Evolutionary conservation across 53 echinoderm and acorn worm species (phyloP), one percentile per base, ranked within the genome.

Genomic region (Hippasteria phrygiana): DNA sequence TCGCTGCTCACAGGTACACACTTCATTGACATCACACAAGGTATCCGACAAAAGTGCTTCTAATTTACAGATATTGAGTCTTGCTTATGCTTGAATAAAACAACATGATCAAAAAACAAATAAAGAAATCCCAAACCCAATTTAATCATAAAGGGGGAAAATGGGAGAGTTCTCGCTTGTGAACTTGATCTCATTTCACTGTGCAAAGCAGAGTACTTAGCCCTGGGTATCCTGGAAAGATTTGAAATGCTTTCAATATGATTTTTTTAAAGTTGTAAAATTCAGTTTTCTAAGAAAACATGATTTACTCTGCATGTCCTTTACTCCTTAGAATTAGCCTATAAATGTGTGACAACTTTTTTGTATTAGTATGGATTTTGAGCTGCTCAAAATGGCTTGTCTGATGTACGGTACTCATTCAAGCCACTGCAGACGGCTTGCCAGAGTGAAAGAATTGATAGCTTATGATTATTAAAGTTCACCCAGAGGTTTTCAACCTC

Each of bases 61-160:
- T 50, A 70, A 84, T 84, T 84, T 84, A 84, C 84, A 84, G 41
- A 84, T 84, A 69, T 53, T 35, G 31, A 33, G 48, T 70, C 84
- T 50, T 46, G 36, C 47, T 66, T 33, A 70, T 18, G n/a, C 12
- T 67, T 9, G 32, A 65, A 37, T 64, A 64, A 42, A 64, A 82
- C 64, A 51, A 22, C 20, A 78, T 32, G 26, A 4, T 47, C 2
- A 4, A 10, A 75, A 75, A 17, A 48, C 2, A 22, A 75, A 28
- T 29, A 31, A 27, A 46, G 4, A 10, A 28, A 48, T 13, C 28
- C 26, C 9, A 29, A 27, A 47, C n/a, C n/a, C n/a, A 75, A 43
- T 28, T 24, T 41, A 5, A 50, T 6, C 31, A 50, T 10, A 10
- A 31, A 75, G 75, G 75, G 46, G 50, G 46, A 20, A 47, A 46